Evolutionary conservation across 2,888 invertebrate species (phyloP).

Genomic region (Deilephila elpenor): DNA sequence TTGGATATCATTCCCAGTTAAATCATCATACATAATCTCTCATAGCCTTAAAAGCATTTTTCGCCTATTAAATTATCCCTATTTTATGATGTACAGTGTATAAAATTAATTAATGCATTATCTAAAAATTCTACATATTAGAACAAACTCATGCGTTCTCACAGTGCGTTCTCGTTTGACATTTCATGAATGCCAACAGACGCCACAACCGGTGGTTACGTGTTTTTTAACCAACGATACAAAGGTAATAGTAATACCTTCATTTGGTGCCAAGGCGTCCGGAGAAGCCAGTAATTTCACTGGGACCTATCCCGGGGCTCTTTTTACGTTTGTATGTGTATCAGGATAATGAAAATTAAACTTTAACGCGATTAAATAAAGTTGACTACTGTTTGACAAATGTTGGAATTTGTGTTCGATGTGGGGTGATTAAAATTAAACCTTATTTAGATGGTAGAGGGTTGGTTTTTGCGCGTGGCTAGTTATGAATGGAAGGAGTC

Average conservation of each 20-base stretch:
- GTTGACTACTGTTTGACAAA: neutral
- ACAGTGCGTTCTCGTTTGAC: conserved; percentile 7
- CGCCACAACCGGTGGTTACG: neutral
- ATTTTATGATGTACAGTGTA: too few relatives aligned
- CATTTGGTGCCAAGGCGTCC: conserved; percentile 41
- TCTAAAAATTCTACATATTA: neutral
- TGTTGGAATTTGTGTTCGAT: neutral
- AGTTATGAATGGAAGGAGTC: conserved; percentile 18
- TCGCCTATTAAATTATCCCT: too few relatives aligned
- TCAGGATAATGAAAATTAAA: neutral
- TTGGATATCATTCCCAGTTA: too few relatives aligned
- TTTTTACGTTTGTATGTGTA: neutral
- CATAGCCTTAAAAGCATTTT: too few relatives aligned
- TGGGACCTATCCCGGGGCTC: conserved; percentile 39
- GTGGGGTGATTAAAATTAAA: neutral
- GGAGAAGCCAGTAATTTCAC: conserved; percentile 48
- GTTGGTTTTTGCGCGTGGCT: neutral
- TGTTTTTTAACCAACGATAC: neutral
- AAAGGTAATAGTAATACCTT: conserved; percentile 44
- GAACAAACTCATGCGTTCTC: neutral
- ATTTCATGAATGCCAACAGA: conserved; percentile 3
- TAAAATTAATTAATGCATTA: neutral
- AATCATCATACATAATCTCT: too few relatives aligned
- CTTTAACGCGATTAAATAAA: neutral
- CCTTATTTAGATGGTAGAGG: neutral